phyloP scores from a whole-genome alignment of 1,140 invertebrate species.

The Macrosteles quadrilineatus region DNA sequence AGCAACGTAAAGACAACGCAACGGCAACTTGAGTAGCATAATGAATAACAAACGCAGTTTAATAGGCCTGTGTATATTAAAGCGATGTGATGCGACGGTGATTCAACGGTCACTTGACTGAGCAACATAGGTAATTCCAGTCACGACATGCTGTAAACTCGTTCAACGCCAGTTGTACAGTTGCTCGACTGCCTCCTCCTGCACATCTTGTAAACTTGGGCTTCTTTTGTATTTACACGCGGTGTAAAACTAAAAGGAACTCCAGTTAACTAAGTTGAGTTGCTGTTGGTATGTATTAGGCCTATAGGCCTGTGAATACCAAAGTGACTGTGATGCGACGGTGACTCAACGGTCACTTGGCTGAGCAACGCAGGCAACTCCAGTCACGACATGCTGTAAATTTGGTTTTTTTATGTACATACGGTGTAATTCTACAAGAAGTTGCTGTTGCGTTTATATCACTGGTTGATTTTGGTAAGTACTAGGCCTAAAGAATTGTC shows the following conservation, averaged over 20 bases:
- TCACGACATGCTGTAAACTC: constrained; percentile 26
- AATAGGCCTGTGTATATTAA: constrained; percentile 2
- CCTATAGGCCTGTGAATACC: neutral
- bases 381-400: constrained; percentile 21
- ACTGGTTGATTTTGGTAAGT: no score
- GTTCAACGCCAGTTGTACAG: constrained; percentile 1
- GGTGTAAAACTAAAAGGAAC: no score
- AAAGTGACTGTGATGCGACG: neutral
- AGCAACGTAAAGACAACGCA: neutral
- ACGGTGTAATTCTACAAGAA: no score
- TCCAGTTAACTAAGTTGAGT: no score
- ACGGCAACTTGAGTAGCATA: constrained; percentile 7
- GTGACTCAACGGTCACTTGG: constrained; percentile 21
- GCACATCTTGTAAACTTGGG: no score
- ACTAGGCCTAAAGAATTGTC: neutral
- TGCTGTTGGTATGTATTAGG: no score
- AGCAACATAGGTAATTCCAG: constrained; percentile 10
- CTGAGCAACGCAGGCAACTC: constrained; percentile 23
- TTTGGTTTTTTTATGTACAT: no score
- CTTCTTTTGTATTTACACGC: no score
- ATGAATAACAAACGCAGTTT: constrained; percentile 16
- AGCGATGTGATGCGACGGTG: neutral
- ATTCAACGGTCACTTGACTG: constrained; percentile 24
- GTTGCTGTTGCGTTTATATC: no score
- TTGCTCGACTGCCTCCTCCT: no score